A percentile compares a stretch with the other conserved stretches of the same genome.
These are phyloP conservation scores for Gallinago undulata DNA, from an alignment of 2,113 vertebrate species.

Conservation along the genomic window DNA sequence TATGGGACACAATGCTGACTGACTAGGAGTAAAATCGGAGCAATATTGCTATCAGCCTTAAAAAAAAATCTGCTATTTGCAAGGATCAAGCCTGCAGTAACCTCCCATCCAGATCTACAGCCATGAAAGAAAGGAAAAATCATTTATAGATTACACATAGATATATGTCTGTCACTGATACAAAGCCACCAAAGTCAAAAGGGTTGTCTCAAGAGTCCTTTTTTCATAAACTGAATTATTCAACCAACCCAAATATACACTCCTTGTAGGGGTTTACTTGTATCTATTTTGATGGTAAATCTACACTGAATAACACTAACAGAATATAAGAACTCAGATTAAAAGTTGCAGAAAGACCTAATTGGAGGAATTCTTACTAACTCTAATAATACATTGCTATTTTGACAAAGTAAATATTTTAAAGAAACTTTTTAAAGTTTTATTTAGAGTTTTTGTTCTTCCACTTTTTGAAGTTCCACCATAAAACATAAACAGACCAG, in stretches of 20 bases:
- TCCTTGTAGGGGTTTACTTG: neutral
- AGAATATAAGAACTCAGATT: neutral
- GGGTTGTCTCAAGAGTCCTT: neutral
- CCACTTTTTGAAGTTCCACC: neutral
- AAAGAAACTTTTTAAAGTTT: neutral
- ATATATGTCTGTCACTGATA: neutral
- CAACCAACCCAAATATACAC: neutral
- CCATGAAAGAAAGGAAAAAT: neutral
- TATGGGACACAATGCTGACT: neutral
- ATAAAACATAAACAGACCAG: neutral
- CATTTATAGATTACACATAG: neutral
- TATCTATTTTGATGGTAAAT: neutral
- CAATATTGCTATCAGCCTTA: neutral
- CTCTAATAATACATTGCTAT: neutral
- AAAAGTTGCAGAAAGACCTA: neutral
- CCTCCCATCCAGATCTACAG: neutral
- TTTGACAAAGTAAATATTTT: neutral
- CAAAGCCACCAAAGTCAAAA: neutral
- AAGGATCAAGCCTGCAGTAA: neutral
- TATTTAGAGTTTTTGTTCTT: neutral
- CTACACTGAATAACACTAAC: neutral
- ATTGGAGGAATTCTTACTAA: neutral
- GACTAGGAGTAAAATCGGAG: neutral
- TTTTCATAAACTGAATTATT: neutral
- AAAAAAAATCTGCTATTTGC: neutral